Percentiles rank a stretch among this genome's conserved stretches.
phyloP scores from a whole-genome alignment of 2,113 vertebrate genomes.

The Hyperoodon ampullatus region DNA sequence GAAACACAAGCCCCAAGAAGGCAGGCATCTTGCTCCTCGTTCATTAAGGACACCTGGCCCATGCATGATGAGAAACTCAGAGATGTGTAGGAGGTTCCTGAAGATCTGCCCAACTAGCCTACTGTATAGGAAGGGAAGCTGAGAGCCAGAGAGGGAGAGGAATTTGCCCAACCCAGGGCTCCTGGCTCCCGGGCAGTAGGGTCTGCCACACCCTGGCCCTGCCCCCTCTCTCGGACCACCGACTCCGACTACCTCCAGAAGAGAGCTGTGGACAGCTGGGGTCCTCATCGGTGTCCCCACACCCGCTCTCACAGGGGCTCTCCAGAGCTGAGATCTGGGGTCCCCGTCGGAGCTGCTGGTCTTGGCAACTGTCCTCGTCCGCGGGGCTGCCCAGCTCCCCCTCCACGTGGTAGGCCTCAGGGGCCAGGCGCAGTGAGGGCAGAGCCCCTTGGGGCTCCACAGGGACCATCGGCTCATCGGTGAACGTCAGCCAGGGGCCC shows the following conservation, averaged over 20 bases:
- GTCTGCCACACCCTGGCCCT: not conserved
- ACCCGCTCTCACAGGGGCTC: conserved; percentile 80
- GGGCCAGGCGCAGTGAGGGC: not conserved
- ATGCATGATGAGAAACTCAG: not conserved
- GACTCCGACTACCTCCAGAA: conserved; percentile 81
- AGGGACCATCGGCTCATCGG: conserved; percentile 22
- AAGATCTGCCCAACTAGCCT: not conserved
- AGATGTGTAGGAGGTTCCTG: not conserved
- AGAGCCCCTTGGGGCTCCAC: not conserved
- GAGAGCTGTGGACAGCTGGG: conserved; percentile 65
- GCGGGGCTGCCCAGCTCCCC: conserved; percentile 78
- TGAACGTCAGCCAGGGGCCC: conserved; percentile 83
- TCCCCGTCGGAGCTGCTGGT: not conserved
- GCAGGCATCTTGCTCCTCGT: not conserved
- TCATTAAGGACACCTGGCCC: not conserved
- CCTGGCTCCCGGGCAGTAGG: not conserved
- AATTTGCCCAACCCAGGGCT: not conserved
- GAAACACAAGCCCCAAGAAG: not conserved
- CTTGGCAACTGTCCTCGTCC: conserved; percentile 45
- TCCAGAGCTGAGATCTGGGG: conserved; percentile 87
- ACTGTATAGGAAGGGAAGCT: not conserved
- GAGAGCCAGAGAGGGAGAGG: not conserved
- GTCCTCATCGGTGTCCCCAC: conserved; percentile 73
- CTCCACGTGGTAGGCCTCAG: conserved; percentile 68
- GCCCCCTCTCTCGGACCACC: not conserved